Conservation (phyloP, 2,888 invertebrate genomes). For the Troides helena region DNA sequence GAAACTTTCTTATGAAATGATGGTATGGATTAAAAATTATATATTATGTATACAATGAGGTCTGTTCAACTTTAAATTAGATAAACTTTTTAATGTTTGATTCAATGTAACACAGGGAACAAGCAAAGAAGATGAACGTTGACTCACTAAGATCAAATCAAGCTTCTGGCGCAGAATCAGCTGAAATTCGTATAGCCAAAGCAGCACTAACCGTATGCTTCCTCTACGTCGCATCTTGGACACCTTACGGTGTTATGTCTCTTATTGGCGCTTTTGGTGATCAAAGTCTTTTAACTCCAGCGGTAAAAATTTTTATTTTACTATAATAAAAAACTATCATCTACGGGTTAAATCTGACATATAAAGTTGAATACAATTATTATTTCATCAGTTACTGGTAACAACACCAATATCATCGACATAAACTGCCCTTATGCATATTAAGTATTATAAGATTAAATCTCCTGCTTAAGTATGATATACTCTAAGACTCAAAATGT, state of each 20-base stretch:
- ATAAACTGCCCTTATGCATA: no score
- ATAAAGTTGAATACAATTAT: no score
- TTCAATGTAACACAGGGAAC: conserved; percentile 51
- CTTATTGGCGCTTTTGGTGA: conserved; percentile 91
- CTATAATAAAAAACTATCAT: no score
- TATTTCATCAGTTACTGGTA: no score
- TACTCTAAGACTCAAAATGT: no score
- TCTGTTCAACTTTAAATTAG: background rate
- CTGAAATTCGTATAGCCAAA: conserved; percentile 92
- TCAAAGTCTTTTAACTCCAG: conserved; percentile 85
- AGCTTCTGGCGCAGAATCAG: conserved; percentile 84
- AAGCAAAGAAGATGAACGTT: conserved; percentile 94
- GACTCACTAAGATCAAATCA: conserved; percentile 89
- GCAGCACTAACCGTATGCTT: conserved; percentile 93
- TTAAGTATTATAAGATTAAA: no score
- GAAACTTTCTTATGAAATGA: background rate
- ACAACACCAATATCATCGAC: no score
- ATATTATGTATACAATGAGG: background rate
- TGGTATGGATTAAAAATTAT: background rate
- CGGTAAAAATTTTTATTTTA: conserved; percentile 55
- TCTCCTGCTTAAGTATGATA: no score
- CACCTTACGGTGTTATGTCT: conserved; percentile 91
- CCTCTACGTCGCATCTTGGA: conserved; percentile 92
- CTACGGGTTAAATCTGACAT: no score
- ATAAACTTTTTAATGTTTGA: background rate